These are phyloP conservation scores for Osedax frankpressi DNA, from an alignment of 2,888 invertebrate species.

Conservation along the genomic window DNA sequence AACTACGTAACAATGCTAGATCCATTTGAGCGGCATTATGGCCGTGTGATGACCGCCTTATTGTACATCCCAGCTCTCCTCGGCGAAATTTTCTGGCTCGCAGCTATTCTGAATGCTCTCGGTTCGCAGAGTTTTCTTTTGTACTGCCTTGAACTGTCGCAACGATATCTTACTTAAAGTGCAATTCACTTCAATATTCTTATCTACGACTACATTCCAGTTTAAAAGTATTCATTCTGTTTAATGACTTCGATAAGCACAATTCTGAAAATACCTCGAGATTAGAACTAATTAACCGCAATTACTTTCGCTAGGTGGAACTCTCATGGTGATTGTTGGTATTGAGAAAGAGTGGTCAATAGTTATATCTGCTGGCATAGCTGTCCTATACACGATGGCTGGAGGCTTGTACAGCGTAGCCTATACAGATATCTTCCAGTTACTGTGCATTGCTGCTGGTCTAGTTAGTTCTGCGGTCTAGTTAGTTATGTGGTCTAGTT, in stretches of 20 bases:
- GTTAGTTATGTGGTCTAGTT: no score
- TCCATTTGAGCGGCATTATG: conserved; percentile 36
- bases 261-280: no score
- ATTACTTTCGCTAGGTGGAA: conserved; percentile 28
- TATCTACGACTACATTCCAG: no score
- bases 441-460: conserved; percentile 30
- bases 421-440: conserved; percentile 33
- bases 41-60: conserved; percentile 33
- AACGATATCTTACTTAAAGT: no score
- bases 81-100: conserved; percentile 40
- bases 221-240: no score
- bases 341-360: conserved; percentile 29
- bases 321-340: conserved; percentile 31
- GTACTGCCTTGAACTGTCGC: no score
- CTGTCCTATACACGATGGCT: conserved; percentile 33
- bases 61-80: conserved; percentile 36
- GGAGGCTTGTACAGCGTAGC: conserved; percentile 37
- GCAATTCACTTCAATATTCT: no score
- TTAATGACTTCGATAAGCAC: no score
- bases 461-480: conserved; percentile 25
- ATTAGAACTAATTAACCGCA: background rate
- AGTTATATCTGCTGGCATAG: conserved; percentile 33
- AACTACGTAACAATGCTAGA: conserved; percentile 39
- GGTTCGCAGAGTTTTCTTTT: conserved; percentile 29
- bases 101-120: conserved; percentile 37